Evolutionary conservation across 2,888 invertebrate genomes (phyloP), one percentile per base, ranked within the genome.

Genomic region (Clanis bilineata): DNA sequence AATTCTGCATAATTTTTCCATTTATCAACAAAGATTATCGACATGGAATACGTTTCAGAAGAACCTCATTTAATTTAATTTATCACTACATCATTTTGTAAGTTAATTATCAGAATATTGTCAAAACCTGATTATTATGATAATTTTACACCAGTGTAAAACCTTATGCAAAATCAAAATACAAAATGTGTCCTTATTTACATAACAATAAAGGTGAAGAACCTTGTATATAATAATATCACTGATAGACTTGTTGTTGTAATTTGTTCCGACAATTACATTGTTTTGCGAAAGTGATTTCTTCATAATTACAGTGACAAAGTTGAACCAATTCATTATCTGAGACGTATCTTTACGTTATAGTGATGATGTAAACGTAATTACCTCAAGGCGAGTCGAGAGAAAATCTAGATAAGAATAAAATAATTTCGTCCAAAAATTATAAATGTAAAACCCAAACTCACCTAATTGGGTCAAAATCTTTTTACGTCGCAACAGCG

Each of bases 401-500:
- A n/a, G 15, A 43, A 21, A 43, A 43, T 21, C n/a, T n/a, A n/a
- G 32, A 36, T 36, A 32, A 6, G 5, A 10, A 12, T 55, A 22
- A 36, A 12, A 38, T 38, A 38, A 12, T 36, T 51, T 57, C 47
- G 23, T 23, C 18, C 25, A 5, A 39, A 21, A 47, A 58, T 39
- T 38, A 51, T 41, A 39, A 51, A 18, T n/a, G 39, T 58, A 58
- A 51, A n/a, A 57, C 60, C 60, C 57, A 54, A 60, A 58, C 56
- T 63, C 61, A 64, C 61, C 62, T 62, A 67, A 65, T 64, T 63
- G 61, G 57, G 60, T 58, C 57, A 59, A 56, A 59, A 59, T 55
- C 43, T 55, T 32, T 59, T 59, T 51, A 68, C 72, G 73, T 79
- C 70, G 70, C 66, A 68, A 78, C 71, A 77, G 64, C 70, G 69